These are phyloP conservation scores for Megaleporinus macrocephalus DNA, from an alignment of 2,113 vertebrate genomes.

Conservation along the genomic window DNA sequence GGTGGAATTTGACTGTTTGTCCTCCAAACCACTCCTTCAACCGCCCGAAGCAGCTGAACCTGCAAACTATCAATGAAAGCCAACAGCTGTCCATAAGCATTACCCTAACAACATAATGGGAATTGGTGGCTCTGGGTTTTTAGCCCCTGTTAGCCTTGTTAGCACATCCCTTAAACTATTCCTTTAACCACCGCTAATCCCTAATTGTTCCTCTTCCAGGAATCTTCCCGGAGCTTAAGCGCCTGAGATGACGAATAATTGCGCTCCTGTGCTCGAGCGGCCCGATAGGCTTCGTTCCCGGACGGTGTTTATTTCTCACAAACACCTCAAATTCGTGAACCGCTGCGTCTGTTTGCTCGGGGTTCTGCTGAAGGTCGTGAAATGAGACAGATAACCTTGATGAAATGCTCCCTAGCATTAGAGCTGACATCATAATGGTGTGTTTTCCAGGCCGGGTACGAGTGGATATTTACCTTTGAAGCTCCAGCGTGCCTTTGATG, in stretches of 20 bases:
- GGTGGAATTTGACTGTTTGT: no score
- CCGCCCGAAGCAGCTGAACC: no score
- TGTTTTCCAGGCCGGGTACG: not conserved
- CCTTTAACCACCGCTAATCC: slow-evolving; percentile 51
- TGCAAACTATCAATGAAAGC: no score
- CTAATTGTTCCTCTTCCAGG: slow-evolving; percentile 48
- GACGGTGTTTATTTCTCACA: not conserved
- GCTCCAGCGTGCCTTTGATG: slow-evolving; percentile 30
- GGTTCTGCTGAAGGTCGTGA: not conserved
- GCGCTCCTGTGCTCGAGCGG: not conserved
- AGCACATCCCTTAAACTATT: no score
- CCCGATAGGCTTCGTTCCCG: not conserved
- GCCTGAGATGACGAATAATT: not conserved
- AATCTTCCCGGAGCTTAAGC: slow-evolving; percentile 48
- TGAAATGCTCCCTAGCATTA: not conserved
- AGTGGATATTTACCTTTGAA: slow-evolving; percentile 27
- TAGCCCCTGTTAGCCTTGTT: no score
- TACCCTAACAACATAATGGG: no score
- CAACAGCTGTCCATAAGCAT: no score
- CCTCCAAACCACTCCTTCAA: no score
- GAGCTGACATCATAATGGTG: slow-evolving; percentile 3
- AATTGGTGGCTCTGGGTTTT: no score
- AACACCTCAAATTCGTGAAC: not conserved
- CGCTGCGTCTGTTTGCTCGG: not conserved
- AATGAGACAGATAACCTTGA: not conserved